Percentiles rank a stretch among this genome's conserved stretches.
These are phyloP conservation scores for Rostratula benghalensis DNA, from an alignment of 2,113 vertebrate species.

Conservation along the genomic window DNA sequence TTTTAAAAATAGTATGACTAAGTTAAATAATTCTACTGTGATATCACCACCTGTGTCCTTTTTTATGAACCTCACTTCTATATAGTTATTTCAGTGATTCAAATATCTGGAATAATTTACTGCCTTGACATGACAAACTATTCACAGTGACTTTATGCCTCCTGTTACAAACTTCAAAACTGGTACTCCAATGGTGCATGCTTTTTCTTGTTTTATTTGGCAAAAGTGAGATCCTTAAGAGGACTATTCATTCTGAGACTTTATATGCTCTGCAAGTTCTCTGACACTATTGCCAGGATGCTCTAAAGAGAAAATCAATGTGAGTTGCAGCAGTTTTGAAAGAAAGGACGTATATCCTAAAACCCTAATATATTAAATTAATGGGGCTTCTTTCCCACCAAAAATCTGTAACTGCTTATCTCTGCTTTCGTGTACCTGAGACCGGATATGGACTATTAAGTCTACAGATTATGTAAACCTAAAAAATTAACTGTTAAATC, in stretches of 20 bases:
- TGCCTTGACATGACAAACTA: background rate
- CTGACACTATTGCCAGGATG: background rate
- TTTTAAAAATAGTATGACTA: background rate
- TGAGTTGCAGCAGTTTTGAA: background rate
- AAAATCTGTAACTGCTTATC: background rate
- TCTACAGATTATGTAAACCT: background rate
- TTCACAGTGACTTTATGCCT: background rate
- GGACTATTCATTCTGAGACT: background rate
- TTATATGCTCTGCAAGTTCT: background rate
- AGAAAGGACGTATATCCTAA: too few species aligned
- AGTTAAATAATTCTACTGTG: background rate
- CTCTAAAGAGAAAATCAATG: background rate
- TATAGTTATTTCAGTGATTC: background rate
- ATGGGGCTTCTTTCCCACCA: background rate
- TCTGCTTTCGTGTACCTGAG: background rate
- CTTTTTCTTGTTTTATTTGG: background rate
- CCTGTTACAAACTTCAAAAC: background rate
- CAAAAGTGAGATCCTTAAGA: background rate
- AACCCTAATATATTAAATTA: too few species aligned
- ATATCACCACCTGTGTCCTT: background rate
- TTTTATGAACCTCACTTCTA: background rate
- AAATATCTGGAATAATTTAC: background rate
- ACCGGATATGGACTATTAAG: background rate
- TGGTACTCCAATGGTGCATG: background rate
- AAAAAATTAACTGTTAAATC: background rate